Percentiles rank a stretch among this genome's conserved stretches.
These are phyloP conservation scores for Oopsacas minuta DNA, from an alignment of 37 sponge, comb jelly and placozoan genomes.

Conservation along the genomic window DNA sequence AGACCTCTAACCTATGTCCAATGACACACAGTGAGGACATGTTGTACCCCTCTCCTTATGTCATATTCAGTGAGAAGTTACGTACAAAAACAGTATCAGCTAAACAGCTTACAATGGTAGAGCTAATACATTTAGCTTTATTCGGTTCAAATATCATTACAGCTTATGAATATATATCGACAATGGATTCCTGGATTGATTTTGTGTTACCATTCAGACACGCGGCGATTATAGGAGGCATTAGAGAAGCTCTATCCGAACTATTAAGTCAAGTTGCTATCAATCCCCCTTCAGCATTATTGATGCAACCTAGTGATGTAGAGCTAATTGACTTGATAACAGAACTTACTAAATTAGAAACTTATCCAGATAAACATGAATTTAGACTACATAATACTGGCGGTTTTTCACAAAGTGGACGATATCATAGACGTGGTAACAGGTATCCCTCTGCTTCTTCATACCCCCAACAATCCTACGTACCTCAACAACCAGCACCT, in stretches of 20 bases:
- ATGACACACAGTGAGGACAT: conserved; percentile 36
- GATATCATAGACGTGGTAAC: neutral
- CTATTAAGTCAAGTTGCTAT: conserved; percentile 22
- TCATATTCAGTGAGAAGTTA: conserved; percentile 69
- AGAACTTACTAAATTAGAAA: neutral
- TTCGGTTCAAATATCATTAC: conserved; percentile 37
- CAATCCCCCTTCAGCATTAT: neutral
- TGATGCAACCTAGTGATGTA: neutral
- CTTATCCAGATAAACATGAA: neutral
- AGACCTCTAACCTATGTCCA: conserved; percentile 46
- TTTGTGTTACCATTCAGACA: neutral
- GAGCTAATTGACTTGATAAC: neutral
- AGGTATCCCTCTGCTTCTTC: neutral
- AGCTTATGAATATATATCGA: neutral
- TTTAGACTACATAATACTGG: neutral
- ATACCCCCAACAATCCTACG: neutral
- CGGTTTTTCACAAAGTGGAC: neutral
- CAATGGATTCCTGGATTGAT: neutral
- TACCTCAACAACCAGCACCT: neutral
- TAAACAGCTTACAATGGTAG: conserved; percentile 59
- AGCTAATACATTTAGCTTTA: conserved; percentile 54
- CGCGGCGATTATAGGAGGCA: conserved; percentile 53
- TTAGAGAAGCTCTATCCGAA: conserved; percentile 49
- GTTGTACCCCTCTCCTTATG: conserved; percentile 58
- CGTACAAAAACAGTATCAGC: conserved; percentile 50